phyloP scores from a whole-genome alignment of 2,888 invertebrate species.

The Fragum whitleyi region DNA sequence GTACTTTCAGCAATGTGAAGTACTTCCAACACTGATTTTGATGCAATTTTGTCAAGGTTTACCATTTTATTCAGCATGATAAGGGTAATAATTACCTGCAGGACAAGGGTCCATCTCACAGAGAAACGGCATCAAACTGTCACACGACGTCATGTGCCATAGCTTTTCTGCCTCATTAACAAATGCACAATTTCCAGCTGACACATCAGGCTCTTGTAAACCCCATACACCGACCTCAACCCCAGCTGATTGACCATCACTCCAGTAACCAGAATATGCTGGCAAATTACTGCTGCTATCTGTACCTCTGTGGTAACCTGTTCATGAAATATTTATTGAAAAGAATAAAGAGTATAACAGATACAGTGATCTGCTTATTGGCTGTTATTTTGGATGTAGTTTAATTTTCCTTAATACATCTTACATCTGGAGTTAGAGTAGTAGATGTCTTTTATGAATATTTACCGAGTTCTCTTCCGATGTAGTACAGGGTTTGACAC shows the following conservation, averaged over 20 bases:
- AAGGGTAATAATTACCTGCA: constrained; percentile 65
- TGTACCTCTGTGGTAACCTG: background rate
- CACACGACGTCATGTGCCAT: constrained; percentile 70
- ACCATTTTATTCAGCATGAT: too few species aligned
- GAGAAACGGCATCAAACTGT: constrained; percentile 62
- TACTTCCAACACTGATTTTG: too few species aligned
- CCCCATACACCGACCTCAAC: constrained; percentile 75
- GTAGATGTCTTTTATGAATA: too few species aligned
- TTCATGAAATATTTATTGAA: background rate
- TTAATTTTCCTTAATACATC: too few species aligned
- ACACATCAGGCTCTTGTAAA: constrained; percentile 58
- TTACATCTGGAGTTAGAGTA: too few species aligned
- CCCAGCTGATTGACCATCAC: constrained; percentile 59
- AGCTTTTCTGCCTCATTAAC: constrained; percentile 35
- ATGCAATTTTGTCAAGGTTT: too few species aligned
- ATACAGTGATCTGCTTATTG: too few species aligned
- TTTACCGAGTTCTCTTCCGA: too few species aligned
- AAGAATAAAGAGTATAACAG: too few species aligned
- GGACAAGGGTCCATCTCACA: constrained; percentile 74
- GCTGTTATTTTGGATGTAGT: too few species aligned
- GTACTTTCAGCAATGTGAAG: too few species aligned
- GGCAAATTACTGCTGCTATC: background rate
- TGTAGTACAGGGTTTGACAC: too few species aligned
- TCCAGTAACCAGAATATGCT: constrained; percentile 63
- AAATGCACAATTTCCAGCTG: constrained; percentile 61